A percentile compares a stretch with the other conserved stretches of the same genome.
Evolutionary conservation across 2,113 vertebrate species (phyloP).

Genomic region (Gyps fulvus): DNA sequence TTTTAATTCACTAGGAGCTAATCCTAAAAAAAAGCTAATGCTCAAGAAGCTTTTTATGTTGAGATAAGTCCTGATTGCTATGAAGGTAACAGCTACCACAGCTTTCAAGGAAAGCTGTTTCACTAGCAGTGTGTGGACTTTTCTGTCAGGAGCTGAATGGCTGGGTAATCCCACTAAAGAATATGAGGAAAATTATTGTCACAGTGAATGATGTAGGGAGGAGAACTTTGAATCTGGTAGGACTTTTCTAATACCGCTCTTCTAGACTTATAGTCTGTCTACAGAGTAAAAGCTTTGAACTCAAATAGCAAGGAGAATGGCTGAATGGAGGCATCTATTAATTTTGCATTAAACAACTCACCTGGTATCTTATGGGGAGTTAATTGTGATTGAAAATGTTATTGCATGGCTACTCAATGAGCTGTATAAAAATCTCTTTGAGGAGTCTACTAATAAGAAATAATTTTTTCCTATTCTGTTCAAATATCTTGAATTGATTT

Average conservation of each 20-base stretch:
- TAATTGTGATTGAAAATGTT: background rate
- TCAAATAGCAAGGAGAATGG: background rate
- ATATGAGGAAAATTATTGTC: background rate
- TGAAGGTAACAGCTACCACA: background rate
- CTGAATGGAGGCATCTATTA: background rate
- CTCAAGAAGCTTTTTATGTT: background rate
- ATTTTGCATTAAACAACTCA: background rate
- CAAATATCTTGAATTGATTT: background rate
- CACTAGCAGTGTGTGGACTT: background rate
- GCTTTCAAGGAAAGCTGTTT: background rate
- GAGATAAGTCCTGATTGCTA: background rate
- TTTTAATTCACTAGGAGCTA: background rate
- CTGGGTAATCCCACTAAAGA: background rate
- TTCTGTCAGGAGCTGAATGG: background rate
- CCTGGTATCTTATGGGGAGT: background rate
- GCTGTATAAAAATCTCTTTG: background rate
- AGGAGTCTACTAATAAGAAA: background rate
- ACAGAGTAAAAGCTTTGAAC: background rate
- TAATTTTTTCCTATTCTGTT: background rate
- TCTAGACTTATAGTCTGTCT: background rate
- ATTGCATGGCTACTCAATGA: background rate
- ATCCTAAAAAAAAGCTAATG: background rate
- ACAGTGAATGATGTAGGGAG: background rate
- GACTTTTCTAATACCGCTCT: background rate
- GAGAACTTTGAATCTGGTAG: background rate